Percentiles rank a stretch among this genome's conserved stretches.
These are phyloP conservation scores for Mesorhabditis belari DNA, from an alignment of 2,888 invertebrate genomes.

Conservation along the genomic window DNA sequence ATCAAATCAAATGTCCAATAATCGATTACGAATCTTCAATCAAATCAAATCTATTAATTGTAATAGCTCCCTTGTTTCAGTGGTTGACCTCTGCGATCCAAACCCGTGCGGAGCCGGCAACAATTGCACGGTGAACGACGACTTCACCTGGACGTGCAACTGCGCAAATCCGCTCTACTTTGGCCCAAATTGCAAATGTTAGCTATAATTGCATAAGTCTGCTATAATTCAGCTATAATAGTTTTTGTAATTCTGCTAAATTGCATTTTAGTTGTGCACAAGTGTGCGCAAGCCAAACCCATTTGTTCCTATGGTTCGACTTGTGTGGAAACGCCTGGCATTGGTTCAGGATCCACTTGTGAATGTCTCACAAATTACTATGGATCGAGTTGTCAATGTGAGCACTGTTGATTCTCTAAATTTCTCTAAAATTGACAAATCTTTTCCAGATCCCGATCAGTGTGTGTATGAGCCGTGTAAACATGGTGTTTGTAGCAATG, in stretches of 20 bases:
- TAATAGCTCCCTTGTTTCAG: not conserved
- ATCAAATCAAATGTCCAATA: too few relatives aligned
- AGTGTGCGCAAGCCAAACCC: not conserved
- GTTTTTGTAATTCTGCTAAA: too few relatives aligned
- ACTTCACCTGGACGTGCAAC: not conserved
- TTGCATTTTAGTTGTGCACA: not conserved
- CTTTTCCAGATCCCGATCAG: not conserved
- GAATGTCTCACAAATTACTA: slow-evolving; percentile 13
- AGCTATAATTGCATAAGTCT: too few relatives aligned
- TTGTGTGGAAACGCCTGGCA: slow-evolving; percentile 13
- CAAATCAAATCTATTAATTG: too few relatives aligned
- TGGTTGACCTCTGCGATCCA: not conserved
- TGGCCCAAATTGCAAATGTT: too few relatives aligned
- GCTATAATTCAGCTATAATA: too few relatives aligned
- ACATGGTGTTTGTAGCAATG: not conserved
- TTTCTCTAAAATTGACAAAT: too few relatives aligned
- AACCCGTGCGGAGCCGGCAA: not conserved
- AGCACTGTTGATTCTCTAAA: too few relatives aligned
- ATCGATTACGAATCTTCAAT: too few relatives aligned
- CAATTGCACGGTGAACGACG: not conserved
- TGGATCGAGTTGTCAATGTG: slow-evolving; percentile 11
- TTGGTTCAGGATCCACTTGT: slow-evolving; percentile 11
- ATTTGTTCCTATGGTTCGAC: too few relatives aligned
- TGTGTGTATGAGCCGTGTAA: not conserved
- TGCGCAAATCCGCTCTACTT: too few relatives aligned